Evolutionary conservation across 1,140 invertebrate species (phyloP).

Genomic region (Odontomachus brunneus): DNA sequence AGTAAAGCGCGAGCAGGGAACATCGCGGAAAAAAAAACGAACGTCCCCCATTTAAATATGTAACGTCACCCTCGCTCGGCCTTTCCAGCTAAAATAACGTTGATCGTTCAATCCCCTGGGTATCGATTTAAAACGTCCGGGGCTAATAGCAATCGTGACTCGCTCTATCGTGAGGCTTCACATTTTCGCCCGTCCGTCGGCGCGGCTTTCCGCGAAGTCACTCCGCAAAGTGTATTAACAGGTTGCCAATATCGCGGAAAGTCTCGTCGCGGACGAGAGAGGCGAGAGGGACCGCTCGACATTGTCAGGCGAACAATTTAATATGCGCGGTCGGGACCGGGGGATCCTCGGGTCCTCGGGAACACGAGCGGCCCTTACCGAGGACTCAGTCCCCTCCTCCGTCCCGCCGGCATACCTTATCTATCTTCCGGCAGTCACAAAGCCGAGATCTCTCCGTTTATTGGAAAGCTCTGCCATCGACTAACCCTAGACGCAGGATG

Average conservation of each 20-base stretch:
- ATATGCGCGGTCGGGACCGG: constrained; percentile 73
- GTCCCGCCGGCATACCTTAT: constrained; percentile 71
- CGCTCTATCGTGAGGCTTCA: constrained; percentile 32
- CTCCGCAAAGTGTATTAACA: constrained; percentile 69
- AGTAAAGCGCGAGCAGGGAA: too few species aligned
- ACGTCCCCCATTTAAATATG: constrained; percentile 10
- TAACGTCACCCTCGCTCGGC: constrained; percentile 14
- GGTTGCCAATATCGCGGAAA: constrained; percentile 71
- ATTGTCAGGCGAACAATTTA: constrained; percentile 78
- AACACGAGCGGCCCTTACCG: constrained; percentile 55
- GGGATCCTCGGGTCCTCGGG: constrained; percentile 26
- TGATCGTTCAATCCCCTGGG: constrained; percentile 32
- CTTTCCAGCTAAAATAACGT: constrained; percentile 14
- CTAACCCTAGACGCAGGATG: constrained; percentile 57
- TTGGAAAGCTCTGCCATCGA: constrained; percentile 75
- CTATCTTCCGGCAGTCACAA: constrained; percentile 75
- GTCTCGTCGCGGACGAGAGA: constrained; percentile 25
- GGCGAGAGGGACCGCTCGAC: constrained; percentile 22
- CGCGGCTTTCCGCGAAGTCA: constrained; percentile 15
- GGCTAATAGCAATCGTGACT: constrained; percentile 37
- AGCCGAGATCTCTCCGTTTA: constrained; percentile 75
- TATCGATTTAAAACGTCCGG: constrained; percentile 39
- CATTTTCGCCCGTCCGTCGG: constrained; percentile 33
- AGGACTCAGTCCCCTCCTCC: constrained; percentile 54
- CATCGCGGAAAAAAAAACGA: not conserved